Evolutionary conservation across 1,140 invertebrate genomes (phyloP), one percentile per base, ranked within the genome.

Genomic region (Lordiphosa clarofinis): DNA sequence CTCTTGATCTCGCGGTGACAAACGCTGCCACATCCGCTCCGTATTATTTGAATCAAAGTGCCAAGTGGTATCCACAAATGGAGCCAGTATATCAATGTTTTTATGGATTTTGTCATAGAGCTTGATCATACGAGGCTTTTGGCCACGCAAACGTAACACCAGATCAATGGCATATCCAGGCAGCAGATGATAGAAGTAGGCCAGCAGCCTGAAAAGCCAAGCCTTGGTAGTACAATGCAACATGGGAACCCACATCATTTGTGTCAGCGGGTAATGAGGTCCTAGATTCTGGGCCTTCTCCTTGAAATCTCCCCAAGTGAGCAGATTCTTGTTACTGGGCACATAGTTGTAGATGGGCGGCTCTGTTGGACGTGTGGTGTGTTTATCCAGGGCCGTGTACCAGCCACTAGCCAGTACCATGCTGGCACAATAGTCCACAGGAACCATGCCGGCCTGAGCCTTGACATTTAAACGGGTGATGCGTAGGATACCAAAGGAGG

Each of bases 371-470:
- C 2, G 33, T 6, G 15, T 15, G 1, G 8, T 4, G 0, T 28
- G 24, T 28, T 4, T 31, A 8, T 67, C 49, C 3, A 13, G 24
- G 0, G 75, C 75, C 5, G 75, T 81, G 4, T 62, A 21, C 62
- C 71, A 95, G 0, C 93, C 94, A 5, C 91, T 90, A 4, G 93
- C 92, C 38, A 96, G 92, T 56, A 95, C 90, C n/a, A 93, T 91
- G 75, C 95, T 96, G 9, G 94, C 92, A 33, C 93, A 93, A 73
- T 94, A 91, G 86, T 97, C 96, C 1, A 95, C 95, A 0, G 96
- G 96, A 11, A 97, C 93, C n/a, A 97, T 90, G 65, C 96, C 94
- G 0, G 94, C 94, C 4, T 91, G 86, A 0, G 91, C 90, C 6
- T 91, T 86, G 0, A 86, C 67, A 59, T 92, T 89, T 59, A 92